Evolutionary conservation across 2,797 vertebrate species (phyloP), one percentile per base, ranked within the genome.

Genomic region (Intellagama lesueurii): DNA sequence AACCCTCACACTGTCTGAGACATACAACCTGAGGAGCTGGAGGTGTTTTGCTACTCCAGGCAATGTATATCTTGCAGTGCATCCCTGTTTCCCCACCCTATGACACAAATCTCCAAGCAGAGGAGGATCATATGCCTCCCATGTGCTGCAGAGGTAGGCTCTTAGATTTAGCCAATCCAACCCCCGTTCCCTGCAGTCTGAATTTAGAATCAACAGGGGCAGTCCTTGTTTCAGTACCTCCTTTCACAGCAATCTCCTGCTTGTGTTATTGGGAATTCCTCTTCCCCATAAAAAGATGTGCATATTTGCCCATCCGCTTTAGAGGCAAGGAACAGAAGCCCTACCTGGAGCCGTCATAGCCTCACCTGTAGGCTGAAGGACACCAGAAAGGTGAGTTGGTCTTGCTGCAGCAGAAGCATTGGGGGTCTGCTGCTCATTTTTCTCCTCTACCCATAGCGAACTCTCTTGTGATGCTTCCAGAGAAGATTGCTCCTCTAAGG

Each of bases 341-440:
- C 26, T 68, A 11, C 28, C 3, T 85, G 47, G 32, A 28, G 16
- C 19, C 80, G 17, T 17, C 16, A 17, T 24, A 28, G 17, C n/a
- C 68, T 56, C 28, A 97, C 97, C 97, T 77, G 95, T 80, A 87
- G 92, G 9, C 32, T 85, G 66, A 72, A 94, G 88, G 0, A 89
- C 90, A 19, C 92, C 92, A 0, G 89, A 24, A 0, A 26, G 0
- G 6, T 66, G 78, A 28, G 64, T 17, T 0, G 88, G 24, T 91
- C 93, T 88, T 12, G 88, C 9, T 3, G 24, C 26, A 64, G 24
- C 8, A 87, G 73, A 9, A 49, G 32, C 40, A 40, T 84, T n/a
- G 83, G 91, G 88, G 0, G 81, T 72, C 7, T 68, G 72, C 60
- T 40, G 91, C 26, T 85, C 83, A 87, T 89, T 87, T 0, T 3